phyloP scores from a whole-genome alignment of 2,797 vertebrate genomes.

The Craterocephalus amniculus region DNA sequence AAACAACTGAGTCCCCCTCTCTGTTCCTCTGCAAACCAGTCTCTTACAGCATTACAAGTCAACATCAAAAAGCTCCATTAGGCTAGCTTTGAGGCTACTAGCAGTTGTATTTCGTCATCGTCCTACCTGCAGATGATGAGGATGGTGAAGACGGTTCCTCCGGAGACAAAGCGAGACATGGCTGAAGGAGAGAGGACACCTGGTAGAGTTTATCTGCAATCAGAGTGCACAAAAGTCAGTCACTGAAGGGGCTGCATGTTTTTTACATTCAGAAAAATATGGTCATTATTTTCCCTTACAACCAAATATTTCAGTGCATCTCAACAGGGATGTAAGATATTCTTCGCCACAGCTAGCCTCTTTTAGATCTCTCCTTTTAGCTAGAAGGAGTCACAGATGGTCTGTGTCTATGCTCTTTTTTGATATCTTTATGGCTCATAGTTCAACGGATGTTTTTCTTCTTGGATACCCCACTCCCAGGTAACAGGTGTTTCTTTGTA shows the following conservation, averaged over 20 bases:
- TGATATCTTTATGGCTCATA: slow-evolving; percentile 35
- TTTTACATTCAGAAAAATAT: slow-evolving; percentile 6
- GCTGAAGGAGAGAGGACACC: slow-evolving; percentile 51
- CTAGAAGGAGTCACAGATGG: slow-evolving; percentile 46
- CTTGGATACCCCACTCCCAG: slow-evolving; percentile 25
- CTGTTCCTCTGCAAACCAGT: slow-evolving; percentile 6
- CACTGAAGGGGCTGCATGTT: slow-evolving; percentile 21
- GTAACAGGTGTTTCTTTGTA: slow-evolving; percentile 7
- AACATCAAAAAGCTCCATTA: slow-evolving; percentile 26
- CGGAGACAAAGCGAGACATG: slow-evolving; percentile 75
- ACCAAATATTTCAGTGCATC: slow-evolving; percentile 8
- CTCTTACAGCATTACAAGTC: slow-evolving; percentile 31
- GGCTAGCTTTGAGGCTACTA: slow-evolving; percentile 27
- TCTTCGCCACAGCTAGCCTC: neutral
- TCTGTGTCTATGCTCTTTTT: slow-evolving; percentile 40
- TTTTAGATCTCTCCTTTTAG: slow-evolving; percentile 17
- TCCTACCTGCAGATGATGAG: slow-evolving; percentile 85
- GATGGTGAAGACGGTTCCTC: slow-evolving; percentile 71
- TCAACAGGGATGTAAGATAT: slow-evolving; percentile 7
- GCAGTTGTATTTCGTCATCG: slow-evolving; percentile 21
- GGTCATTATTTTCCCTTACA: slow-evolving; percentile 5
- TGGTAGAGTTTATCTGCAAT: slow-evolving; percentile 78
- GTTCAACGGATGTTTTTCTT: slow-evolving; percentile 22
- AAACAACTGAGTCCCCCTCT: neutral
- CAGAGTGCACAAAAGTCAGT: slow-evolving; percentile 49